Conservation (phyloP, 2,113 vertebrate genomes). For the Oceanites oceanicus region DNA sequence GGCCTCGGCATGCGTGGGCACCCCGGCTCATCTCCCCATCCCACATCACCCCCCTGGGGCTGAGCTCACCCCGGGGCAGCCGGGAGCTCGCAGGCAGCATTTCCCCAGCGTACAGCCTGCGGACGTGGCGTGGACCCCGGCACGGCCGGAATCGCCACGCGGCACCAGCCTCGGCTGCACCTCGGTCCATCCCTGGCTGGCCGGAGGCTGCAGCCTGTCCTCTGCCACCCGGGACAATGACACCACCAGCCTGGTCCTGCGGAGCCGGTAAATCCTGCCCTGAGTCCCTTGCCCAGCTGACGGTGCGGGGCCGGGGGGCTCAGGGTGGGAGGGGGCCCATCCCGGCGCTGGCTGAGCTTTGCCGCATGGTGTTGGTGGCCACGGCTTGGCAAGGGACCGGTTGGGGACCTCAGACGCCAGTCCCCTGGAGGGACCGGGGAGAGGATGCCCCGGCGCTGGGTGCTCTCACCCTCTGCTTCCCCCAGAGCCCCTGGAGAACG, state of each 20-base stretch:
- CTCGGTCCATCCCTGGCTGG: not conserved
- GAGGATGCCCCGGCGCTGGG: rapidly evolving
- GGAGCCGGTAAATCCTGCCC: not conserved
- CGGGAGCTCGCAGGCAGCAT: rapidly evolving
- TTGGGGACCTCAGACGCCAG: not conserved
- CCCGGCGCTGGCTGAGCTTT: not conserved
- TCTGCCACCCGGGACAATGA: rapidly evolving
- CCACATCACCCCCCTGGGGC: not conserved
- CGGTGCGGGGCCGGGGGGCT: rapidly evolving
- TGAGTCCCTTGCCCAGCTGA: not conserved
- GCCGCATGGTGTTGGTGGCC: not conserved
- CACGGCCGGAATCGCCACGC: rapidly evolving
- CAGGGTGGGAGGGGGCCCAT: not conserved
- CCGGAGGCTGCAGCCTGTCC: not conserved
- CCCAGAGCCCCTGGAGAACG: conserved; percentile 4
- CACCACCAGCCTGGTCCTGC: rapidly evolving
- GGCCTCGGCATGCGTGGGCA: rapidly evolving
- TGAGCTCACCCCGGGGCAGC: rapidly evolving
- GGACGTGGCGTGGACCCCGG: not conserved
- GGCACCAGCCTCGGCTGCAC: too few relatives aligned
- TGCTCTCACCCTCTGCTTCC: not conserved
- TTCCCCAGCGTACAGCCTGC: rapidly evolving
- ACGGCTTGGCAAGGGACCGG: not conserved
- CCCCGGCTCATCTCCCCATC: rapidly evolving
- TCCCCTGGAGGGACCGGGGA: not conserved